Evolutionary conservation across 2,797 vertebrate genomes (phyloP), one percentile per base, ranked within the genome.

Genomic region (Myiotriccus ornatus): DNA sequence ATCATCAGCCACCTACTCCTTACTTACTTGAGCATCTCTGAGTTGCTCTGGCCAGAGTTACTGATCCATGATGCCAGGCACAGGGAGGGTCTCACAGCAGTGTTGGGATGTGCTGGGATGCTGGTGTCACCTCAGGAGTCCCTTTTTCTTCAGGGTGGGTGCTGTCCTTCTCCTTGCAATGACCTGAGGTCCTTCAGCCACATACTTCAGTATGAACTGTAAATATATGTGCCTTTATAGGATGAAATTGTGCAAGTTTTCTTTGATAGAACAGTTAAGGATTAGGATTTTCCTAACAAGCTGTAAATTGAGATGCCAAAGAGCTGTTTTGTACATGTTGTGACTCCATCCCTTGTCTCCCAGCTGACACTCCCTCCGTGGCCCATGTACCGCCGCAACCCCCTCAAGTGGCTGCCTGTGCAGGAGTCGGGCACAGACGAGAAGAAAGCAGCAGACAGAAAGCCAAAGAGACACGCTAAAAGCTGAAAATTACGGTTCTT

Each of bases 311-410:
- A 47, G 46, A 47, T 47, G 22, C 22, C 13, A 7, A 47, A 46
- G 46, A 47, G 46, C 46, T 47, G 46, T 23, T 47, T 7, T 47
- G 49, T 59, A 18, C n/a, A 1, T 15, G 27, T 78, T 65, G 46
- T 91, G 76, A 63, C n/a, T 65, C 7, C 28, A 15, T 68, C 93
- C 86, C 84, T 78, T 50, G 65, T 85, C 85, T 93, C 95, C 21
- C 81, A 99, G 99, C 97, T 99, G 92, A 99, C 99, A 0, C 98
- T 99, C 73, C 99, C 99, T 39, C 99, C 99, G 0, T 99, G 99
- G 99, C 99, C 99, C 3, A 99, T 99, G 98, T 99, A 99, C 97
- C 98, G 99, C 89, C 97, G 93, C 95, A 98, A 98, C 81, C 99
- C 99, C 74, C 97, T 99, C 62, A 98, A 98, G 75, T 99, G 99